These are phyloP conservation scores for Odobenus rosmarus DNA, from an alignment of 2,113 vertebrate genomes.

Conservation along the genomic window DNA sequence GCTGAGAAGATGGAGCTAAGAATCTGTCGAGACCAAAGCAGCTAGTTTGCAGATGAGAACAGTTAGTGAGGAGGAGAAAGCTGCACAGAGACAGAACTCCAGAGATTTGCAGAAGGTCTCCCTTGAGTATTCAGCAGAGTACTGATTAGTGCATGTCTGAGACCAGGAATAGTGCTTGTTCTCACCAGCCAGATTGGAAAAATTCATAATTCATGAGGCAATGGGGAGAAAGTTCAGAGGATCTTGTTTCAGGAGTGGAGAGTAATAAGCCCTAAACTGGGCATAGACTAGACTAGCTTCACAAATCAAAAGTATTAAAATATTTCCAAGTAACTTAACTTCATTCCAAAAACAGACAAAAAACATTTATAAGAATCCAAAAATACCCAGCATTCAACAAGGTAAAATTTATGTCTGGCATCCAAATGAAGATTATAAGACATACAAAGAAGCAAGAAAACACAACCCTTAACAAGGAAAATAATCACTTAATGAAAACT, in stretches of 20 bases:
- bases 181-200: background rate
- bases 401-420: background rate
- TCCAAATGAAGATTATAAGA: background rate
- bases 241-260: background rate
- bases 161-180: background rate
- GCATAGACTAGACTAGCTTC: background rate
- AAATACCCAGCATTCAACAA: background rate
- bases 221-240: background rate
- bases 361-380: background rate
- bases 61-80: background rate
- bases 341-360: background rate
- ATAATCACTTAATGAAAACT: background rate
- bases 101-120: background rate
- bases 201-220: background rate
- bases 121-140: background rate
- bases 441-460: background rate
- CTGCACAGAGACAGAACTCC: background rate
- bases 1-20: background rate
- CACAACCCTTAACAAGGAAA: background rate
- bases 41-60: background rate
- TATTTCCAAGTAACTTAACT: constrained; percentile 3
- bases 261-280: background rate
- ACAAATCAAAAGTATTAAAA: background rate
- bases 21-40: background rate
- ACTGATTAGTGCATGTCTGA: background rate